A percentile compares a stretch with the other conserved stretches of the same genome.
These are phyloP conservation scores for Melinaea menophilus DNA, from an alignment of 2,888 invertebrate genomes.

Conservation along the genomic window DNA sequence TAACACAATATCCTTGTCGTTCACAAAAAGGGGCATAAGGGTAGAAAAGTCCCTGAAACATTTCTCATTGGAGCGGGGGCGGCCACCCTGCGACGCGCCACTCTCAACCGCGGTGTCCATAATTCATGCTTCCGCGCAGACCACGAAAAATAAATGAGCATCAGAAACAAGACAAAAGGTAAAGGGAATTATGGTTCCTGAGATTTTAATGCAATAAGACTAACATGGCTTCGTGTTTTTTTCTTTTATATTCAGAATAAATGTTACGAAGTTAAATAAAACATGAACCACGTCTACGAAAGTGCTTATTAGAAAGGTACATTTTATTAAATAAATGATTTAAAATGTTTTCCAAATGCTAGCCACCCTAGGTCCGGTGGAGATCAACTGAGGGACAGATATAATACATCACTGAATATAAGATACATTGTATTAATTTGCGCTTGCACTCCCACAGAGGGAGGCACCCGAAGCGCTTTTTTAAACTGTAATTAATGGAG, in stretches of 20 bases:
- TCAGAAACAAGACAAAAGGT: constrained; percentile 52
- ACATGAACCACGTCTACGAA: no score
- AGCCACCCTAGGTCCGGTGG: constrained; percentile 42
- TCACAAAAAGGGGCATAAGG: constrained; percentile 69
- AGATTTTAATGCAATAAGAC: constrained; percentile 9
- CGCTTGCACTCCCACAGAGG: constrained; percentile 25
- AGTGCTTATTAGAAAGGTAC: constrained; percentile 7
- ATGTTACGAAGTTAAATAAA: background rate
- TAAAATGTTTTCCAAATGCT: constrained; percentile 16
- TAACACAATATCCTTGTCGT: constrained; percentile 76
- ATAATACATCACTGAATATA: constrained; percentile 42
- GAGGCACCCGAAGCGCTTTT: constrained; percentile 31
- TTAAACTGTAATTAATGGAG: constrained; percentile 49
- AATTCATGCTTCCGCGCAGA: constrained; percentile 72
- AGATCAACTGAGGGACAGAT: constrained; percentile 37
- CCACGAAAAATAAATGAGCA: constrained; percentile 72
- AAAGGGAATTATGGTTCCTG: constrained; percentile 42
- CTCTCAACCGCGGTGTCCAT: constrained; percentile 67
- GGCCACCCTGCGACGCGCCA: constrained; percentile 51
- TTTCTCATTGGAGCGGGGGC: constrained; percentile 60
- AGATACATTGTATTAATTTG: constrained; percentile 41
- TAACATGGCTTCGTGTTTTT: background rate
- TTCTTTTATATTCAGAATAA: background rate
- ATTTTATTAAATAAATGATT: background rate
- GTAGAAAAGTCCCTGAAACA: constrained; percentile 71